Evolutionary conservation across 2,888 invertebrate species (phyloP), one percentile per base, ranked within the genome.

Genomic region (Nemotelus nigrinus): DNA sequence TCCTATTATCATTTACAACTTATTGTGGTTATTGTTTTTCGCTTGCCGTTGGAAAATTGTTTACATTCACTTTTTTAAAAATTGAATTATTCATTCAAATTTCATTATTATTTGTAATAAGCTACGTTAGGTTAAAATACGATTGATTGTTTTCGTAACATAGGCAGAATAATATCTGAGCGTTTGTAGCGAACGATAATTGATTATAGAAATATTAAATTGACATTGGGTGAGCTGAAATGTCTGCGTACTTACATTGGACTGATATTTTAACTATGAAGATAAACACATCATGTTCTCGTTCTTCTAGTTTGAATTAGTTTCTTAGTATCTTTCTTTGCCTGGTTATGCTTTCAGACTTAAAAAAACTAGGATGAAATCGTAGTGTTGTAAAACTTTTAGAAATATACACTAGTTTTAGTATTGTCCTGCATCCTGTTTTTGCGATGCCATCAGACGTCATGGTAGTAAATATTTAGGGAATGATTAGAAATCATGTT

Each of bases 291-390:
- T 57, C 25, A 8, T 8, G n/a, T 57, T 10, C 25, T 43, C 2
- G 63, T 63, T 57, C 39, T 63, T 63, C 63, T 63, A 63, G 25
- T 76, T 76, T 64, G 55, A 60, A 3, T 68, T 71, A 63, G 39
- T 76, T 76, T 43, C 50, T 55, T 58, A 58, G 58, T 25, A 58
- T 68, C 60, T 47, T 67, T 70, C 63, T 77, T 77, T 55, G 77
- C 77, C 77, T 77, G 77, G 72, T 77, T 77, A 77, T 77, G 77
- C 65, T 77, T 77, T 44, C 50, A 68, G 7, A 60, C 5, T 68
- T 53, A 39, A 58, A 45, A 74, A 25, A 25, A 25, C 25, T 2
- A 64, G 43, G 43, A 64, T 39, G 43, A 39, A 25, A 60, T 39
- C 39, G 48, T 68, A 68, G 68, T 25, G 5, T 25, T 25, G 25